phyloP scores from a whole-genome alignment of 2,888 invertebrate species.

The Caenorhabditis becei region DNA sequence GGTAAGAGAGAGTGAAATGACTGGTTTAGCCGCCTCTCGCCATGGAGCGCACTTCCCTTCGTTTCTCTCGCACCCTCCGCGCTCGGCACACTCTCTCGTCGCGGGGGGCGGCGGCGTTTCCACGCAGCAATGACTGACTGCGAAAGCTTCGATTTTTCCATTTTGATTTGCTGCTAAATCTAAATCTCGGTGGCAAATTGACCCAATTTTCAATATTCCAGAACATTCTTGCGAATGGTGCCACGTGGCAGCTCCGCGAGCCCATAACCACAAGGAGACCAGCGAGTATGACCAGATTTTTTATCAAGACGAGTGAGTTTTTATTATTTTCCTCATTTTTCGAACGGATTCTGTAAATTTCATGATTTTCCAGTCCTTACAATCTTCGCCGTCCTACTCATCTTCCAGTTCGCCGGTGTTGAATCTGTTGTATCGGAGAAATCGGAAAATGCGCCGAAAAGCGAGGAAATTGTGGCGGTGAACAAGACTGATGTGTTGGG shows the following conservation, averaged over 20 bases:
- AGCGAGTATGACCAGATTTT: conserved; percentile 26
- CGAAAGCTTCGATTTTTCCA: conserved; percentile 12
- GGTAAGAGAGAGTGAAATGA: conserved; percentile 19
- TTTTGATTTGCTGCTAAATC: neutral
- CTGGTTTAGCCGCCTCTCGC: conserved; percentile 11
- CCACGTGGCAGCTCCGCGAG: conserved; percentile 38
- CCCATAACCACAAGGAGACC: conserved; percentile 9
- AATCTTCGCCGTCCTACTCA: conserved; percentile 27
- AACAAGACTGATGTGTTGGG: conserved; percentile 68
- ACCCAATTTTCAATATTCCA: too few species aligned
- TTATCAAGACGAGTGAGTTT: conserved; percentile 19
- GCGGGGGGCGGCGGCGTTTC: too few species aligned
- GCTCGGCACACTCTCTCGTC: conserved; percentile 45
- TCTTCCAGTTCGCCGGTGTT: conserved; percentile 15
- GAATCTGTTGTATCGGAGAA: conserved; percentile 1
- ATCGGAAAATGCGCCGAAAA: conserved; percentile 9
- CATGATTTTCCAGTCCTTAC: conserved; percentile 12
- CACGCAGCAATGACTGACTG: conserved; percentile 10
- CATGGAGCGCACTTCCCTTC: conserved; percentile 22
- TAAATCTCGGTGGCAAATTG: too few species aligned
- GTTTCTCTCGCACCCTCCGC: conserved; percentile 30
- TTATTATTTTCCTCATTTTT: neutral
- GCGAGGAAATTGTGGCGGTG: conserved; percentile 34
- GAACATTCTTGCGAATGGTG: conserved; percentile 48
- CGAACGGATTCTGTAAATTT: neutral